Percentiles rank a stretch among this genome's conserved stretches.
These are phyloP conservation scores for Eilema caniola DNA, from an alignment of 2,888 invertebrate genomes.

Conservation along the genomic window DNA sequence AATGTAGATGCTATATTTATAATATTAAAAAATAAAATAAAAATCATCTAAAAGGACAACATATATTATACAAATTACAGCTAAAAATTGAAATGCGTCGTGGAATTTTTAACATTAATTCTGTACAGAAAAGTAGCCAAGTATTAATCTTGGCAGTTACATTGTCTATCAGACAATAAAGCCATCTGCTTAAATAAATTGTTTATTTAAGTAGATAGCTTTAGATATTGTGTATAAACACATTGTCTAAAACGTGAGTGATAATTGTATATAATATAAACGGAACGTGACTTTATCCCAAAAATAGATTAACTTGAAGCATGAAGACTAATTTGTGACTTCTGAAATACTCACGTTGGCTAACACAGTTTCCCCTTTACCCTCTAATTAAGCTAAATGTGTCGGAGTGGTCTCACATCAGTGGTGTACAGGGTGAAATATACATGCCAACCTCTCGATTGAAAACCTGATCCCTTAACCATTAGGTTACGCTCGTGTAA, in stretches of 20 bases:
- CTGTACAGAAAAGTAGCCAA: no score
- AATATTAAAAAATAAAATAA: no score
- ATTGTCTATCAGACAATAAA: no score
- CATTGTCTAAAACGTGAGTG: neutral
- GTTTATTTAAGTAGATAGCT: no score
- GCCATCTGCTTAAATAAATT: no score
- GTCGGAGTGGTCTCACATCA: constrained; percentile 4
- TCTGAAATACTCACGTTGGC: neutral
- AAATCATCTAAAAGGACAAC: no score
- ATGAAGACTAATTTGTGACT: neutral
- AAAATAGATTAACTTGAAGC: neutral
- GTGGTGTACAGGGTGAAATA: neutral
- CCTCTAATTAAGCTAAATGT: neutral
- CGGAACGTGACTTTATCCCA: neutral
- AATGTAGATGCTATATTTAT: no score
- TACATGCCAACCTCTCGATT: neutral
- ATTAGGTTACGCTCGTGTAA: neutral
- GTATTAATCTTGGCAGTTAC: no score
- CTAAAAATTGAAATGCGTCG: no score
- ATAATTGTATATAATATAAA: neutral
- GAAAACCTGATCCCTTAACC: neutral
- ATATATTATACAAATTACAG: no score
- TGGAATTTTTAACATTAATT: no score
- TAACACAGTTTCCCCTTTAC: neutral
- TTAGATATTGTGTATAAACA: no score